Evolutionary conservation across 2,888 invertebrate species (phyloP).

Genomic region (Hyles lineata): DNA sequence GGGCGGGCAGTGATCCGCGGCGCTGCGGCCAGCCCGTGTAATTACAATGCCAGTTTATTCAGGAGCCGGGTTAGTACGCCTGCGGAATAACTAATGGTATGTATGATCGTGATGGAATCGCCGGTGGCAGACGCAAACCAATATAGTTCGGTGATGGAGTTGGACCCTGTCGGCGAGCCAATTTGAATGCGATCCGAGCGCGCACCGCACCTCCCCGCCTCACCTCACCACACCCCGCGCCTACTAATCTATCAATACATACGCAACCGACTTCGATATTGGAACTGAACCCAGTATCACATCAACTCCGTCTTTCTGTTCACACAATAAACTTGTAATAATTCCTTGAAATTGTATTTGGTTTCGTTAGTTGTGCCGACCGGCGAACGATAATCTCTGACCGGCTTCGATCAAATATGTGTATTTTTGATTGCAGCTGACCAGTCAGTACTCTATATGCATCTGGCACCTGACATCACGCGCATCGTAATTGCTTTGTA

Average conservation of each 20-base stretch:
- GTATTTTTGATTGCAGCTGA: too few relatives aligned
- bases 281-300: neutral
- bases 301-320: neutral
- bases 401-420: too few relatives aligned
- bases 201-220: neutral
- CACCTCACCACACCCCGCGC: neutral
- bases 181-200: constrained; percentile 15
- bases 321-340: neutral
- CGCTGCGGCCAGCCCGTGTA: neutral
- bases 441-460: too few relatives aligned
- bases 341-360: too few relatives aligned
- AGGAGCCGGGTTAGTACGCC: neutral
- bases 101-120: constrained; percentile 3
- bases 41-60: neutral
- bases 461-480: too few relatives aligned
- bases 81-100: constrained; percentile 7
- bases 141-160: constrained; percentile 15
- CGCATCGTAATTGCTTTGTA: too few relatives aligned
- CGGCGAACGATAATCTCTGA: too few relatives aligned
- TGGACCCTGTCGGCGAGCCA: neutral
- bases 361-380: too few relatives aligned
- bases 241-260: constrained; percentile 12
- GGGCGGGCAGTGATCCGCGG: too few relatives aligned
- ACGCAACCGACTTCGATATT: neutral
- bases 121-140: constrained; percentile 4